These are phyloP conservation scores for Cataglyphis altisquamis DNA, from an alignment of 2,888 invertebrate species.

Conservation along the genomic window DNA sequence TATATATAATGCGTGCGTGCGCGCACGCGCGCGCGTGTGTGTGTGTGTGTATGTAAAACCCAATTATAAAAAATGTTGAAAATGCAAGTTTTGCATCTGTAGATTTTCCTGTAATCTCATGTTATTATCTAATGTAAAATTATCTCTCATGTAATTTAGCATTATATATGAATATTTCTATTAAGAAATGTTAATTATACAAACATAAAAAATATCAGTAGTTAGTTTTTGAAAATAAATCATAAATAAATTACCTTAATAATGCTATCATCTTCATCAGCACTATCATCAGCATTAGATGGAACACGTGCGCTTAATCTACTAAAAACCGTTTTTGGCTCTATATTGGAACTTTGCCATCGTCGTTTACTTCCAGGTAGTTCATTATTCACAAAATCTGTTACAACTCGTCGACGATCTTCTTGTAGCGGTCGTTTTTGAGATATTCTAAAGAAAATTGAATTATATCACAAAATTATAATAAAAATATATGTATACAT, in stretches of 20 bases:
- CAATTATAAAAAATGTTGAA: no score
- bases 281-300: slow-evolving; percentile 84
- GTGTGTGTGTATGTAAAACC: no score
- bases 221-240: not conserved
- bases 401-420: slow-evolving; percentile 80
- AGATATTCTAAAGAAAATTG: slow-evolving; percentile 72
- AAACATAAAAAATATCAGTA: not conserved
- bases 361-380: slow-evolving; percentile 80
- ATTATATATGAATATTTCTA: not conserved
- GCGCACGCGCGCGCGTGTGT: no score
- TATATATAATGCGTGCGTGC: no score
- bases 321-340: slow-evolving; percentile 85
- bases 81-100: no score
- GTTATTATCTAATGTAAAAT: no score
- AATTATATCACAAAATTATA: slow-evolving; percentile 4
- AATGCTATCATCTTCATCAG: slow-evolving; percentile 83
- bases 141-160: not conserved
- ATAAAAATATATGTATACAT: not conserved
- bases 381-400: slow-evolving; percentile 82
- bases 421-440: slow-evolving; percentile 83
- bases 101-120: no score
- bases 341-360: slow-evolving; percentile 80
- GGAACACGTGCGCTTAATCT: slow-evolving; percentile 84
- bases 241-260: slow-evolving; percentile 73
- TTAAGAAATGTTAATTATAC: not conserved